Base-by-base conservation (phyloP, 2,797 vertebrate species). In the Ptychadena robeensis region DNA sequence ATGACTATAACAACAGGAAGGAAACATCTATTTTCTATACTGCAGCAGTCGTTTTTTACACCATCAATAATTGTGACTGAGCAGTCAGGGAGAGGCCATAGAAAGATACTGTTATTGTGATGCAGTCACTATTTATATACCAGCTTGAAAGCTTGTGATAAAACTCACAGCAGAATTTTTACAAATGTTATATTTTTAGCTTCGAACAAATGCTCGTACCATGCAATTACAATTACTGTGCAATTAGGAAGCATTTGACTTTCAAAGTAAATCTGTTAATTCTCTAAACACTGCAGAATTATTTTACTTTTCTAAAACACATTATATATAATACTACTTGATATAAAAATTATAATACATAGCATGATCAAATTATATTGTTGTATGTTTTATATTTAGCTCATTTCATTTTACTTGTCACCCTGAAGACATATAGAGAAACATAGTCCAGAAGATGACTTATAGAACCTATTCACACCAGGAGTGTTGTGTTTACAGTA, bases 101-200 rank as follows among this genome's bases (percentile, higher is more conserved):
- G 34, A 25, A 37, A 69, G 34, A 69, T 69, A 69, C 34, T n/a
- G 32, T 69, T 69, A 69, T 69, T 69, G 67, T 69, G 34, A 69
- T 69, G 67, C 67, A 69, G 67, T 35, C 9, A 35, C 67, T 69
- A 69, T 69, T 69, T 69, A 69, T 69, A 69, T 14, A 34, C 22
- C 18, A 22, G 15, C 38, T 69, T 34, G 65, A 64, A 30, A 64
- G 61, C 61, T 64, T 31, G 30, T 27, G 61, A 67, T 67, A 67
- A 67, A 67, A 35, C 67, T 25, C 34, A 69, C 35, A 30, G n/a
- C 67, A 69, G 35, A 37, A 10, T 37, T 35, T 69, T 69, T 69
- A 69, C 67, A 69, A 69, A 69, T 69, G 67, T 69, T 34, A 35
- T 69, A 69, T 69, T 69, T 69, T 69, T 35, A 37, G 32, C 67